A percentile compares a stretch with the other conserved stretches of the same genome.
Evolutionary conservation across 2,888 invertebrate genomes (phyloP).

Genomic region (Heliconius charithonia): DNA sequence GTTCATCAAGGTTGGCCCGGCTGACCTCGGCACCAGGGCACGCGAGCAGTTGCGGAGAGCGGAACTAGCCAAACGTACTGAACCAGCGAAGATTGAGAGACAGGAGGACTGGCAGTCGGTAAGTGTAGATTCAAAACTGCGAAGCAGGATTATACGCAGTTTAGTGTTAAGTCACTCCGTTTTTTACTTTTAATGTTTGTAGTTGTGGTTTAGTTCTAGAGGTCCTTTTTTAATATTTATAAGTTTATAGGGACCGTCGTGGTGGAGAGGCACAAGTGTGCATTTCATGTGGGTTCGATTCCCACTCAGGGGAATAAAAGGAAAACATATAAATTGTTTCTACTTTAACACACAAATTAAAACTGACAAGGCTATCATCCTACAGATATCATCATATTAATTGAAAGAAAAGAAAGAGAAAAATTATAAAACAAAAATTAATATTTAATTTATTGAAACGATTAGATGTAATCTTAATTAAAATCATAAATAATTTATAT

Average conservation of each 20-base stretch:
- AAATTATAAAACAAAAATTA: neutral
- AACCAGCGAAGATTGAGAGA: constrained; percentile 91
- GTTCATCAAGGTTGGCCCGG: constrained; percentile 95
- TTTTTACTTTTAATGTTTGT: neutral
- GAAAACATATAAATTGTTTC: too few relatives aligned
- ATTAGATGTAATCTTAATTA: neutral
- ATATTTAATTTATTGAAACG: neutral
- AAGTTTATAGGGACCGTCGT: too few relatives aligned
- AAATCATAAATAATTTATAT: constrained; percentile 3
- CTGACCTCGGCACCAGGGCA: constrained; percentile 92
- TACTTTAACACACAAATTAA: neutral
- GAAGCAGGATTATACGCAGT: neutral
- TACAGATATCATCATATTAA: neutral
- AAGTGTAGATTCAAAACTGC: constrained; percentile 59
- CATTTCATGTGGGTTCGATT: too few relatives aligned
- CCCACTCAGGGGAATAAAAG: too few relatives aligned
- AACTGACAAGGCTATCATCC: neutral
- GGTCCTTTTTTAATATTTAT: too few relatives aligned
- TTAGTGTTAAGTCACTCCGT: too few relatives aligned
- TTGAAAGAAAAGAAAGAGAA: neutral
- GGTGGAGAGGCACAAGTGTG: too few relatives aligned
- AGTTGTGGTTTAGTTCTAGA: neutral
- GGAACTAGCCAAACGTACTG: constrained; percentile 92
- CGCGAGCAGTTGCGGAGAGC: constrained; percentile 93
- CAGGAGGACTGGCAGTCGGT: constrained; percentile 97